Base-by-base conservation (phyloP, 2,113 vertebrate genomes). In the Brachypodius melanocephalos region DNA sequence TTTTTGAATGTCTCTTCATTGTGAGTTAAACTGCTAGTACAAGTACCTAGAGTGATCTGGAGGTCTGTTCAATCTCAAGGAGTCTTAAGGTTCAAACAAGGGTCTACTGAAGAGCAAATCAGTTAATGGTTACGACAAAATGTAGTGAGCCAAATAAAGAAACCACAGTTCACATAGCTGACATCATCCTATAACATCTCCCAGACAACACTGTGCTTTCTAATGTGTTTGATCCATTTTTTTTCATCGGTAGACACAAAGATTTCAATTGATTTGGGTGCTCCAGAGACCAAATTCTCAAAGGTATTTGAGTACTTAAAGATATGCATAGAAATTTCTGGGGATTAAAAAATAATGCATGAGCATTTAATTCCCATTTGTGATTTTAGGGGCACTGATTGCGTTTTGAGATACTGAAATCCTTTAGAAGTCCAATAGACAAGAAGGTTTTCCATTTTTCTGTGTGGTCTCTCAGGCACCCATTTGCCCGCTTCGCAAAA, bases 151-250 rank as follows among this genome's bases (percentile, higher is more conserved):
- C 94, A 97, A 94, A 97, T 98, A 97, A 98, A 98, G 97, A 96
- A 97, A 95, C 92, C 83, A 97, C 62, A 98, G 97, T 98, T 97
- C 95, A 85, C 76, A 95, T 91, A 94, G 75, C 93, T 98, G 98
- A 98, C 97, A 97, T 98, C 97, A 98, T 97, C 62, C 91, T 94
- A 40, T 88, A 97, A 96, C 96, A 97, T 97, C 95, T 97, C 97
- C 96, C 96, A 97, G 97, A 97, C 96, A 97, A 95, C 91, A 92
- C 72, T 96, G 80, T 84, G 83, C 96, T 97, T 97, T 95, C 97
- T 85, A 79, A 76, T 79, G 85, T 88, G 51, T 95, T 95, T 94
- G 85, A 90, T 96, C 71, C 91, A 14, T 85, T 95, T 92, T 93
- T 93, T 74, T 80, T 58, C 31, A 69, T 61, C 26, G 65, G 59